Percentiles rank a stretch among this genome's conserved stretches.
Evolutionary conservation across 2,797 vertebrate species (phyloP).

Genomic region (Helostoma temminkii): DNA sequence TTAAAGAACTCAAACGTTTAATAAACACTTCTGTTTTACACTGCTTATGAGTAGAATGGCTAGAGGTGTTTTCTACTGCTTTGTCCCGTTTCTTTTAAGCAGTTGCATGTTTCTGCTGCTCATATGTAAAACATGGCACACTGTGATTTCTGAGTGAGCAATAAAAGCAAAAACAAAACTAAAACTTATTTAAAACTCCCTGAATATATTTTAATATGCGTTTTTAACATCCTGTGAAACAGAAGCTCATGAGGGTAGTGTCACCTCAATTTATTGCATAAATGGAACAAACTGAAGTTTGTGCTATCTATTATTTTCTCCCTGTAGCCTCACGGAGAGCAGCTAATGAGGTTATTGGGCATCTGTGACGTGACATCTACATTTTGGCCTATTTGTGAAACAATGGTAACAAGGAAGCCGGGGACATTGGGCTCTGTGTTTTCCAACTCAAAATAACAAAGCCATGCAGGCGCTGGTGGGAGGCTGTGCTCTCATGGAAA

Average conservation of each 20-base stretch:
- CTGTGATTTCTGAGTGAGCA: background rate
- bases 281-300: slow-evolving; percentile 55
- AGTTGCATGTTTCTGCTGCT: too few relatives aligned
- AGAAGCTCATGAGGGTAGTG: background rate
- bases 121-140: background rate
- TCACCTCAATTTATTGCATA: background rate
- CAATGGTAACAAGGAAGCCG: slow-evolving; percentile 87
- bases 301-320: slow-evolving; percentile 44
- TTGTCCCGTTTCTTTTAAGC: too few relatives aligned
- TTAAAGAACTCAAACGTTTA: too few relatives aligned
- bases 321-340: slow-evolving; percentile 71
- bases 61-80: too few relatives aligned
- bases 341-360: slow-evolving; percentile 86
- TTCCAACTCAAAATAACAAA: slow-evolving; percentile 81
- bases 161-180: background rate
- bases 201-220: background rate
- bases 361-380: slow-evolving; percentile 90
- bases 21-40: too few relatives aligned
- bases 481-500: slow-evolving; percentile 89
- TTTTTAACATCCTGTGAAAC: background rate
- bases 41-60: too few relatives aligned
- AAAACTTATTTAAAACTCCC: background rate
- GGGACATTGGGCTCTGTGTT: slow-evolving; percentile 81
- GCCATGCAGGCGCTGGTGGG: slow-evolving; percentile 75
- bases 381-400: slow-evolving; percentile 88